Evolutionary conservation across 2,888 invertebrate species (phyloP), one percentile per base, ranked within the genome.

Genomic region (Netelia fuscicornis): DNA sequence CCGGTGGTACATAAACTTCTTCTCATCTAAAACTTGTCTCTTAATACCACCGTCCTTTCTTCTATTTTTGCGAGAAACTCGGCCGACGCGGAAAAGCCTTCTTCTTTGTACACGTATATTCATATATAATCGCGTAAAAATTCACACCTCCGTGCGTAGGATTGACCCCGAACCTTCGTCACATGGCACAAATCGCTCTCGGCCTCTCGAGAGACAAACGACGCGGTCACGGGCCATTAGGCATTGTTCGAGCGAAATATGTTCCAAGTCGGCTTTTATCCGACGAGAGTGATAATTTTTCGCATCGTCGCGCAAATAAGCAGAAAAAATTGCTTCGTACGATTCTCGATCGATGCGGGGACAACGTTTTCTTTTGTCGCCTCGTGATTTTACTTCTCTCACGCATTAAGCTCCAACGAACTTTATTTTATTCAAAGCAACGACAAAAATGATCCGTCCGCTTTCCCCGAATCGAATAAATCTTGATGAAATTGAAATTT

Each of bases 1-100:
- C 37, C 44, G 48, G 11, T n/a, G 52, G 17, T 48, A 44, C 23
- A 56, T 60, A 60, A 78, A 78, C 60, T 68, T 70, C 25, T 62
- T 52, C 68, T 78, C 70, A 70, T 78, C 25, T 30, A 20, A 70
- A 78, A 58, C 48, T 58, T 30, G n/a, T 11, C 48, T 52, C 42
- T 52, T 58, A 30, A 56, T 56, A 71, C 58, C 25, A 54, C 30
- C 52, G 37, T 48, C 3, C 11, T 48, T 48, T 10, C 13, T 48
- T 13, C 48, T 48, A 13, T 13, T 48, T 48, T 48, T 11, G 10
- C 48, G 48, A 13, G 37, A 37, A 37, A 6, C 37, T 37, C 37
- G 37, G 37, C 37, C 37, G 8, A 48, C 48, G 48, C 11, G 13
- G 13, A 48, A 48, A 48, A 48, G 2, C 48, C 48, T 13, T 48